Conservation (phyloP, 2,888 invertebrate genomes). For the Crepidodera aurea region DNA sequence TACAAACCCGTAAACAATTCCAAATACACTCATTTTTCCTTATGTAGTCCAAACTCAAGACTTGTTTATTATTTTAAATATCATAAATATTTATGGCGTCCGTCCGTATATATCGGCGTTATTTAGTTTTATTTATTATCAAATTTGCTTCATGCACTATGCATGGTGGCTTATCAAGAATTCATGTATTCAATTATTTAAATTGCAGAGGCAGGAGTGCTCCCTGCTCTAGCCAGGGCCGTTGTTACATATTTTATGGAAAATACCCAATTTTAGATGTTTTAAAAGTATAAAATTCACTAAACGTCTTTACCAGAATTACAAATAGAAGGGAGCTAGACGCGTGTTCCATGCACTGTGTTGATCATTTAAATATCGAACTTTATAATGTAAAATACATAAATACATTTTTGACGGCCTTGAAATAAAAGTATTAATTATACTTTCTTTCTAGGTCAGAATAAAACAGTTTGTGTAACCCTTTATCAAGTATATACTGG, state of each 20-base stretch:
- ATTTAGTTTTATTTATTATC: conserved; percentile 63
- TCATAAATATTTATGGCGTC: conserved; percentile 60
- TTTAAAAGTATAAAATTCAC: neutral
- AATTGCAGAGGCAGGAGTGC: conserved; percentile 53
- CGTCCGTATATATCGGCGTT: conserved; percentile 56
- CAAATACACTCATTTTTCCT: conserved; percentile 10
- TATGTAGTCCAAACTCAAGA: conserved; percentile 22
- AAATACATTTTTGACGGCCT: too few species aligned
- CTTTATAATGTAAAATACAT: too few species aligned
- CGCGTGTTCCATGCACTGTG: too few species aligned
- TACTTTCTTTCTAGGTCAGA: too few species aligned
- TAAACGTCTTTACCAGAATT: neutral
- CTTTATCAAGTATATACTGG: too few species aligned
- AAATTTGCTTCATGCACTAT: conserved; percentile 63
- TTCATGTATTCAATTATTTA: conserved; percentile 64
- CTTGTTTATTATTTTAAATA: conserved; percentile 56
- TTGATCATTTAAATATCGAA: too few species aligned
- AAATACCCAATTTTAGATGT: conserved; percentile 13
- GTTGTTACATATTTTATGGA: conserved; percentile 26
- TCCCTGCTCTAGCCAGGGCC: conserved; percentile 25
- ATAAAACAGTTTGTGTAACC: too few species aligned
- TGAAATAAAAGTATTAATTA: too few species aligned
- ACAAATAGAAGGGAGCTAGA: too few species aligned
- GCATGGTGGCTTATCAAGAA: conserved; percentile 62
- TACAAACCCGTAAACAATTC: conserved; percentile 20